Base-by-base conservation (phyloP, 2,888 invertebrate species). In the Tenthredo livida region DNA sequence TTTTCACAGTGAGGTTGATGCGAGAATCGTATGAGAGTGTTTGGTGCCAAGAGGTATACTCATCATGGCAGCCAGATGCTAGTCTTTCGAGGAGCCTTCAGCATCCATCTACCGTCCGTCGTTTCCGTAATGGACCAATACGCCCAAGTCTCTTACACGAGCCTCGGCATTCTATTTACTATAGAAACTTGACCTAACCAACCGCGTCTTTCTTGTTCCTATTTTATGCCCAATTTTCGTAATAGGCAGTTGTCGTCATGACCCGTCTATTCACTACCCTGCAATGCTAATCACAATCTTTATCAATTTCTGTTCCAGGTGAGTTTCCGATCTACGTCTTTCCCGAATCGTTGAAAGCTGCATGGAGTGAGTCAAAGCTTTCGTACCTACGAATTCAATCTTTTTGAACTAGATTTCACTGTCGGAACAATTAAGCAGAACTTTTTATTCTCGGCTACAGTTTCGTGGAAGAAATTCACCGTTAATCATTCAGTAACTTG, bases 41-140 rank as follows among this genome's bases (percentile, higher is more conserved):
- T 61, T 21, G 61, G 80, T 61, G 61, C 61, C 80, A 37, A 40
- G 61, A 40, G 40, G 40, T 61, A 61, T 61, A 40, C 80, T 80
- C 80, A 80, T 80, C 80, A 80, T 80, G 61, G 21, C 61, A 61
- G 78, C 80, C 80, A 80, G 80, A 80, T 80, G 80, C 80, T 80
- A n/a, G 21, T 80, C 37, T 33, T 17, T 33, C 77, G 77, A 54
- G 17, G 25, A 29, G 50, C 50, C 77, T 29, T 12, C 47, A 50
- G 77, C 77, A 80, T 80, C 58, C 78, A 58, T 78, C 77, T 54
- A 77, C 73, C 75, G 47, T 33, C 21, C 58, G n/a, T 58, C 78
- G 78, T 58, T 73, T 73, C n/a, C 72, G 78, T 78, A 21, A 78
- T 58, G 37, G 58, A 78, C 78, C 78, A 58, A 78, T 54, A 78